Evolutionary conservation across 2,113 vertebrate species (phyloP), one percentile per base, ranked within the genome.

Genomic region (Alligator mississippiensis): DNA sequence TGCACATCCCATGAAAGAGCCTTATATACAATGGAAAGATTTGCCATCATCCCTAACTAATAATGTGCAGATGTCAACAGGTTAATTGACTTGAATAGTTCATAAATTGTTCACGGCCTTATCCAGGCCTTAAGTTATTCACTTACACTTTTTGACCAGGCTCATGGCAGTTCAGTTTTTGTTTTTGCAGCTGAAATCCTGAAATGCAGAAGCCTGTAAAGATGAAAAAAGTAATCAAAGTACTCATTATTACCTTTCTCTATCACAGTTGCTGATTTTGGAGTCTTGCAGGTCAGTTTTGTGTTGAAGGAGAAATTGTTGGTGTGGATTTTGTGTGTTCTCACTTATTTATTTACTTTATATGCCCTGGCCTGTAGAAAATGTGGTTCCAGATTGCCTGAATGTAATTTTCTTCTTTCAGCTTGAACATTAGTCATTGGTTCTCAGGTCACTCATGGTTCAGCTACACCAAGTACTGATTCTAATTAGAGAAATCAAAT

Each of bases 181-280:
- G 47, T 30, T 7, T 21, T 18, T 17, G 4, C 8, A 63, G 28
- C 1, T 0, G 27, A 66, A 81, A 57, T 17, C 2, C 66, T 54
- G 38, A 28, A 79, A n/a, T 30, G 3, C 3, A 4, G 79, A 22
- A 38, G 64, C 6, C 0, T 2, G 10, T 60, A 27, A 72, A 63
- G 47, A 15, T 24, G 77, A 76, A 2, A 6, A 84, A 61, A 72
- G 25, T 76, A 84, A 62, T 28, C 16, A 38, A 28, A 19, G 59
- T 2, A 14, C 2, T 38, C 3, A 58, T 30, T 76, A 5, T 47
- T 28, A 2, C 24, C 0, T 4, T 34, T 30, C 13, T 2, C 3
- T 0, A 19, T 2, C 8, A 11, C 7, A 19, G n/a, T 14, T 4
- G 66, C 4, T 27, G 47, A 47, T 47, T 47, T 47, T 47, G 47